A percentile compares a stretch with the other conserved stretches of the same genome.
phyloP scores from a whole-genome alignment of 2,113 vertebrate genomes.

The Monarcha castaneiventris region DNA sequence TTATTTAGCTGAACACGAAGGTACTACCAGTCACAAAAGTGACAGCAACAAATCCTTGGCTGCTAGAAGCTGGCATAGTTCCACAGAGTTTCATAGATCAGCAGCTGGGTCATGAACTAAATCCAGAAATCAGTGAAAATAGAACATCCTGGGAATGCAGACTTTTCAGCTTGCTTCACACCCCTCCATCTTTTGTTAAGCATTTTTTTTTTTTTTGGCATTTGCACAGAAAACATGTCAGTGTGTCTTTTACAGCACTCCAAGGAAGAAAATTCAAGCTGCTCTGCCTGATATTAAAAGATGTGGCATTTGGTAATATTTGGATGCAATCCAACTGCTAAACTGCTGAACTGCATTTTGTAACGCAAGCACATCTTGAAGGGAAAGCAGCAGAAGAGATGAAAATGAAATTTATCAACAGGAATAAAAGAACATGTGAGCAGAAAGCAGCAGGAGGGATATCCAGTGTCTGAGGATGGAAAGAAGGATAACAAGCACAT shows the following conservation, averaged over 20 bases:
- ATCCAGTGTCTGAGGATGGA: not conserved
- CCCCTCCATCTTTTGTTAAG: not conserved
- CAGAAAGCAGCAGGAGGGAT: conserved; percentile 48
- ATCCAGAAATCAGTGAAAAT: not conserved
- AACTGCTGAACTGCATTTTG: conserved; percentile 22
- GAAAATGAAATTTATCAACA: conserved; percentile 52
- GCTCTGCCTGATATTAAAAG: conserved; percentile 50
- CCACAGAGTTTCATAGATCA: not conserved
- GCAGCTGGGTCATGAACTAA: conserved; percentile 5
- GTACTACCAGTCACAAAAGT: not conserved
- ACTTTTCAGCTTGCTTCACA: conserved; percentile 30
- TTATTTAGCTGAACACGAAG: not conserved
- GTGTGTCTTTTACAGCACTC: conserved; percentile 2
- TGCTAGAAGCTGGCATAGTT: not conserved
- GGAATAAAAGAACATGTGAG: conserved; percentile 48
- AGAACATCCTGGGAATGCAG: conserved; percentile 4
- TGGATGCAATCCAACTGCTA: conserved; percentile 46
- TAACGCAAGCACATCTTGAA: conserved; percentile 46
- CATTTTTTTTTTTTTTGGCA: not conserved
- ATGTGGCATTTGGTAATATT: conserved; percentile 53
- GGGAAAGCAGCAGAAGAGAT: conserved; percentile 56
- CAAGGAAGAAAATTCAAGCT: conserved; percentile 36
- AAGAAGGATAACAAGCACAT: not conserved
- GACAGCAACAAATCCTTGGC: not conserved
- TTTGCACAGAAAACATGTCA: conserved; percentile 34